phyloP scores from a whole-genome alignment of 2,888 invertebrate species.

The Podotricha telesiphe region DNA sequence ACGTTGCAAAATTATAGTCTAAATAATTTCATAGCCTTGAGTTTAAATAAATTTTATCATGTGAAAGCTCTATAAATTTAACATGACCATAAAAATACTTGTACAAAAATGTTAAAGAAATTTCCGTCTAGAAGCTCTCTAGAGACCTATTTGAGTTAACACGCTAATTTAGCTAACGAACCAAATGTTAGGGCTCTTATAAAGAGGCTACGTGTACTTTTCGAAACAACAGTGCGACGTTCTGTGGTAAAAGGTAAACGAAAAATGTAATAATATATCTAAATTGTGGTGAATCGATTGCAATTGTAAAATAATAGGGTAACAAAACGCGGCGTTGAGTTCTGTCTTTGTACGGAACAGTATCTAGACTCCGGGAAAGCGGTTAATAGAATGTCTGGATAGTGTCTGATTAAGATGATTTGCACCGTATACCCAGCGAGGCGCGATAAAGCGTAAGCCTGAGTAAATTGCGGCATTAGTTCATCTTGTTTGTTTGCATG shows the following conservation, averaged over 20 bases:
- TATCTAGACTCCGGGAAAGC: too few relatives aligned
- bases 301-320: not conserved
- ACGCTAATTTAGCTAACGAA: slow-evolving; percentile 78
- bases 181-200: slow-evolving; percentile 64
- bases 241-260: slow-evolving; percentile 49
- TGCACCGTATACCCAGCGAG: too few relatives aligned
- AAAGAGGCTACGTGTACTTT: slow-evolving; percentile 61
- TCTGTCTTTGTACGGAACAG: too few relatives aligned
- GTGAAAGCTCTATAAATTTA: not conserved
- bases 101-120: slow-evolving; percentile 31
- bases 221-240: slow-evolving; percentile 56
- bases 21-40: not conserved
- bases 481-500: too few relatives aligned
- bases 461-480: too few relatives aligned
- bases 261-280: slow-evolving; percentile 32
- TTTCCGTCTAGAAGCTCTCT: slow-evolving; percentile 38
- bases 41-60: slow-evolving; percentile 9
- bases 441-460: too few relatives aligned
- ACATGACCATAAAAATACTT: slow-evolving; percentile 24
- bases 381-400: too few relatives aligned
- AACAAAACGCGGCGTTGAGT: too few relatives aligned
- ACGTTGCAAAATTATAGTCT: not conserved
- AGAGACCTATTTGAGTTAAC: slow-evolving; percentile 56
- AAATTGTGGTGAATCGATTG: not conserved
- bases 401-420: too few relatives aligned